Conservation (phyloP, 2,113 vertebrate genomes). For the Heterotis niloticus region DNA sequence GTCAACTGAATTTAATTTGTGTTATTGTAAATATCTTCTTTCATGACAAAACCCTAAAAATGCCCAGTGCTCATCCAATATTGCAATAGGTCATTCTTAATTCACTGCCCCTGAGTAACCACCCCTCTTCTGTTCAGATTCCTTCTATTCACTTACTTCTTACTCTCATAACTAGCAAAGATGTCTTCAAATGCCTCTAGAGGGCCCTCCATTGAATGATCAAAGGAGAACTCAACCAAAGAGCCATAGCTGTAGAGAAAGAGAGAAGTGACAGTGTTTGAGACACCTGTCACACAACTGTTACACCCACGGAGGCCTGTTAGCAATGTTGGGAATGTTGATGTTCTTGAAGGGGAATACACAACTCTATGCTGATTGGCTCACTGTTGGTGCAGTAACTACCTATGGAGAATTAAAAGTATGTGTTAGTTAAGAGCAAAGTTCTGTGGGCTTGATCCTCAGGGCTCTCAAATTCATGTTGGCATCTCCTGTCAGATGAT, state of each 20-base stretch:
- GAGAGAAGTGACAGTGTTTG: slow-evolving; percentile 29
- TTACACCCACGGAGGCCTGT: background rate
- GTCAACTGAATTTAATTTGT: too few species aligned
- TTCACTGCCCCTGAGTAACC: background rate
- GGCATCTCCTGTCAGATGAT: background rate
- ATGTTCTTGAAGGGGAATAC: too few species aligned
- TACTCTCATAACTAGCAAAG: slow-evolving; percentile 80
- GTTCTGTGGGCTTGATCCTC: too few species aligned
- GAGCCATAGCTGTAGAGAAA: slow-evolving; percentile 61
- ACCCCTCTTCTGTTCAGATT: background rate
- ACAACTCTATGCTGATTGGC: too few species aligned
- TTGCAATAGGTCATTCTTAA: background rate
- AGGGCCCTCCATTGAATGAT: slow-evolving; percentile 80
- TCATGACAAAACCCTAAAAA: background rate
- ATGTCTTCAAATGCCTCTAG: slow-evolving; percentile 87
- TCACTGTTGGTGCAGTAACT: too few species aligned
- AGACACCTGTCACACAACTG: background rate
- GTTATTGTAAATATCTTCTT: background rate
- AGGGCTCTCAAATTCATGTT: background rate
- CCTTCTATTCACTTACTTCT: slow-evolving; percentile 75
- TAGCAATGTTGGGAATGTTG: too few species aligned
- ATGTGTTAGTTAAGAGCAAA: too few species aligned
- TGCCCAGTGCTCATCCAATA: too few species aligned
- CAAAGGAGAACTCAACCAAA: slow-evolving; percentile 90
- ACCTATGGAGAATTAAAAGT: too few species aligned